A percentile compares a stretch with the other conserved stretches of the same genome.
Conservation (phyloP, 2,888 invertebrate genomes). For the Lobophora halterata region DNA sequence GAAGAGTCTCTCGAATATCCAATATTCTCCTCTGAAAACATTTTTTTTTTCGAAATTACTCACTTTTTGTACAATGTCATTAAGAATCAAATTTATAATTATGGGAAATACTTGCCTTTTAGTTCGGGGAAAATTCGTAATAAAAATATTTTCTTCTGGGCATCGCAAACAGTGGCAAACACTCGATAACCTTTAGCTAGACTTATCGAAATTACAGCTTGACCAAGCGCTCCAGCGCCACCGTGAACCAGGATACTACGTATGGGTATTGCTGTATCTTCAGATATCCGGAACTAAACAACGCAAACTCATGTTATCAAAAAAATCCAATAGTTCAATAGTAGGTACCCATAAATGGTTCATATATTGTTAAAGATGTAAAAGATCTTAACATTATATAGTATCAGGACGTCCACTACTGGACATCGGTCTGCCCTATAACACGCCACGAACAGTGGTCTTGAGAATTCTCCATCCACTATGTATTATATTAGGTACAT, state of each 20-base stretch:
- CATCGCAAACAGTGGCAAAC: slow-evolving; percentile 53
- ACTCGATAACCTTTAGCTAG: slow-evolving; percentile 47
- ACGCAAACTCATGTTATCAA: not conserved
- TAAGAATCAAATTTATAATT: not conserved
- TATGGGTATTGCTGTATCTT: no score
- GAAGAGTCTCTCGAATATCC: slow-evolving; percentile 47
- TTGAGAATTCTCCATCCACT: no score
- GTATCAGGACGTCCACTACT: no score
- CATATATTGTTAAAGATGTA: no score
- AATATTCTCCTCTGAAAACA: slow-evolving; percentile 47
- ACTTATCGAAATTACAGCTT: slow-evolving; percentile 53
- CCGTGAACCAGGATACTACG: slow-evolving; percentile 48
- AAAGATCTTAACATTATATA: not conserved
- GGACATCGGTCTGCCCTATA: no score
- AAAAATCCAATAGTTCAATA: no score
- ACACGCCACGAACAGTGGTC: no score
- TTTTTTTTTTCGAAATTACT: not conserved
- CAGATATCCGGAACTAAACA: no score
- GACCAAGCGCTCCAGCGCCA: slow-evolving; percentile 57
- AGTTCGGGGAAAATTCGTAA: slow-evolving; percentile 49
- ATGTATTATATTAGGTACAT: no score
- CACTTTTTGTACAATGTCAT: not conserved
- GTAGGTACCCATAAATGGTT: no score
- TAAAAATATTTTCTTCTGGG: slow-evolving; percentile 50
- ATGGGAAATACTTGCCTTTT: no score